phyloP scores from a whole-genome alignment of 2,113 vertebrate genomes.

The Bubo blakistoni region DNA sequence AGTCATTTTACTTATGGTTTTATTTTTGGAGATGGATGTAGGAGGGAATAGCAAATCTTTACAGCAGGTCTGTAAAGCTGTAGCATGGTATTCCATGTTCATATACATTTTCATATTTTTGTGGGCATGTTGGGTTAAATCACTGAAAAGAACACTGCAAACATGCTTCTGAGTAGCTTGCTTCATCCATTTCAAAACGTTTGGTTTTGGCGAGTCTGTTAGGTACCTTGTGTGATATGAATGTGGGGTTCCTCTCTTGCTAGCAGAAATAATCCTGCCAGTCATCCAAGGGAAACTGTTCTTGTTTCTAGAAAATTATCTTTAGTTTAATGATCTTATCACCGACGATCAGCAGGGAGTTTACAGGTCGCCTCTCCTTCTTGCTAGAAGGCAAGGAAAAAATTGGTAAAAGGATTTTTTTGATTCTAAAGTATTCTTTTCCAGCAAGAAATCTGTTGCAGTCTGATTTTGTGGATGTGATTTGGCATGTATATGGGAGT shows the following conservation, averaged over 20 bases:
- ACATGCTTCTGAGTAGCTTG: background rate
- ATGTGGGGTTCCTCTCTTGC: background rate
- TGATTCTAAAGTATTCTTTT: background rate
- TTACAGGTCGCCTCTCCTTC: background rate
- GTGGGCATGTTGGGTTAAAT: background rate
- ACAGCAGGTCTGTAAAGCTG: background rate
- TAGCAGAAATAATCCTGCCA: background rate
- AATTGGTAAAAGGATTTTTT: background rate
- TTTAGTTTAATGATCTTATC: background rate
- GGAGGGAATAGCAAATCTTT: background rate
- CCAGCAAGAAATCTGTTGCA: background rate
- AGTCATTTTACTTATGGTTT: background rate
- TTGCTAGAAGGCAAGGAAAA: background rate
- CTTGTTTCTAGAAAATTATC: background rate
- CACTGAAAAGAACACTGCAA: background rate
- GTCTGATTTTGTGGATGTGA: background rate
- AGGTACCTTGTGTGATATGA: background rate
- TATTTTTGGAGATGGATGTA: background rate
- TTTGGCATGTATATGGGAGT: background rate
- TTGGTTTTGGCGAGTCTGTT: background rate
- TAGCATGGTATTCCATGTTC: background rate
- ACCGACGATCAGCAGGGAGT: background rate
- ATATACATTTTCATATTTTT: background rate
- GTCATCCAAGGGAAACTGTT: background rate
- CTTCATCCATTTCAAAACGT: background rate